Evolutionary conservation across 1,140 invertebrate genomes (phyloP).

Genomic region (Coboldia fuscipes): DNA sequence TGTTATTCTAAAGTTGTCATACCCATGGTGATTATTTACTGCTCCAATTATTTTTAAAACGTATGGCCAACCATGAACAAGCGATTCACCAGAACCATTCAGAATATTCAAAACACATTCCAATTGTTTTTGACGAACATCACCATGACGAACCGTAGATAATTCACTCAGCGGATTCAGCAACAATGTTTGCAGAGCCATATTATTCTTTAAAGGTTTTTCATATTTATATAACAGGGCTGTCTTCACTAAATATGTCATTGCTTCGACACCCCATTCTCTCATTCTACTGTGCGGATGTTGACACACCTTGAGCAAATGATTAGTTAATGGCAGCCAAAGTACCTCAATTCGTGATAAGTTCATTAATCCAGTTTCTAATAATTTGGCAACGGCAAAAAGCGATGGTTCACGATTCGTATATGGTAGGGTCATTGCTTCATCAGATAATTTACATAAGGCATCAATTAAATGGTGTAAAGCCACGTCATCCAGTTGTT

Average conservation of each 20-base stretch:
- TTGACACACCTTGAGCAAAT: constrained; percentile 86
- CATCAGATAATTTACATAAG: constrained; percentile 84
- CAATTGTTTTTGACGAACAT: constrained; percentile 85
- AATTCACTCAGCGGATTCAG: constrained; percentile 76
- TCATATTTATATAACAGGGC: constrained; percentile 76
- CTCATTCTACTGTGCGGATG: constrained; percentile 89
- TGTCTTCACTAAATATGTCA: constrained; percentile 83
- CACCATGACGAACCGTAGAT: constrained; percentile 68
- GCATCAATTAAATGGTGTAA: constrained; percentile 93
- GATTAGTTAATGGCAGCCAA: constrained; percentile 91
- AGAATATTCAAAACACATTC: constrained; percentile 86
- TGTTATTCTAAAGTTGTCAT: constrained; percentile 14
- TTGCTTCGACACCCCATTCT: constrained; percentile 93
- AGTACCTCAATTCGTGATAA: constrained; percentile 81
- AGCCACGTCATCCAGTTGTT: constrained; percentile 82
- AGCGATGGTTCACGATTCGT: constrained; percentile 91
- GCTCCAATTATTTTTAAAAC: constrained; percentile 87
- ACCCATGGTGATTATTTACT: constrained; percentile 82
- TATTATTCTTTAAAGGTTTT: constrained; percentile 63
- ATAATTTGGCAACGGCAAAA: constrained; percentile 90
- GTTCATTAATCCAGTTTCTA: constrained; percentile 92
- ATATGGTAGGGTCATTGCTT: constrained; percentile 93
- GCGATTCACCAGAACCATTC: constrained; percentile 75
- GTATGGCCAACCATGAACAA: constrained; percentile 85
- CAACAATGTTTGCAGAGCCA: constrained; percentile 67